Evolutionary conservation across 2,797 vertebrate genomes (phyloP), one percentile per base, ranked within the genome.

Genomic region (Phataginus tetradactyla): DNA sequence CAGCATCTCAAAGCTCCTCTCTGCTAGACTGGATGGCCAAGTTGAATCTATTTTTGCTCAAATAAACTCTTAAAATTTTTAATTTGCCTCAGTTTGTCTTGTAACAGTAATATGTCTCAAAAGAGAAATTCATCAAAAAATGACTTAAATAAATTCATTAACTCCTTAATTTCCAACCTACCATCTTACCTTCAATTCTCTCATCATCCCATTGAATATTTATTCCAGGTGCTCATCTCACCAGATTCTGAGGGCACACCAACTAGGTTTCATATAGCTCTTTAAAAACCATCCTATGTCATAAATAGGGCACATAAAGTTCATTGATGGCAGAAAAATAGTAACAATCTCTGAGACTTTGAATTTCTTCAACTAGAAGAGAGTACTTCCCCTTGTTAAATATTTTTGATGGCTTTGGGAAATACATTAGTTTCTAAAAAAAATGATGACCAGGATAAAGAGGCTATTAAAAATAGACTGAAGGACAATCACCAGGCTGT

Each of bases 381-480:
- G 9, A 85, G 6, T 53, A 34, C 3, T 53, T 2, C 17, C 29
- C 21, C 9, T 75, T 51, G 4, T 63, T 74, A 64, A 94, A 55
- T 87, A 61, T 55, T 95, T 94, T 75, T 97, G 37, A 94, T 81
- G 23, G 39, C 32, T 92, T 49, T 97, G 66, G 85, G 27, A 91
- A 97, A 92, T 92, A 97, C n/a, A 85, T 95, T 95, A 89, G 25
- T 94, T 98, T 97, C 87, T 85, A 92, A 88, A 97, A 95, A 91
- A 98, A 98, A 97, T 96, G 93, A 98, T 92, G 96, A 95, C 61
- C 77, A 94, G 86, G 85, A 96, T 93, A 96, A 92, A 97, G 93
- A 98, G 61, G n/a, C 89, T 98, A 92, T 95, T 96, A 94, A 96
- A 98, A 94, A 94, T 90, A 96, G 96, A 97, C 93, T 59, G 96